Percentiles rank a stretch among this genome's conserved stretches.
Evolutionary conservation across 1,140 invertebrate genomes (phyloP).

Genomic region (Bemisia tabaci): DNA sequence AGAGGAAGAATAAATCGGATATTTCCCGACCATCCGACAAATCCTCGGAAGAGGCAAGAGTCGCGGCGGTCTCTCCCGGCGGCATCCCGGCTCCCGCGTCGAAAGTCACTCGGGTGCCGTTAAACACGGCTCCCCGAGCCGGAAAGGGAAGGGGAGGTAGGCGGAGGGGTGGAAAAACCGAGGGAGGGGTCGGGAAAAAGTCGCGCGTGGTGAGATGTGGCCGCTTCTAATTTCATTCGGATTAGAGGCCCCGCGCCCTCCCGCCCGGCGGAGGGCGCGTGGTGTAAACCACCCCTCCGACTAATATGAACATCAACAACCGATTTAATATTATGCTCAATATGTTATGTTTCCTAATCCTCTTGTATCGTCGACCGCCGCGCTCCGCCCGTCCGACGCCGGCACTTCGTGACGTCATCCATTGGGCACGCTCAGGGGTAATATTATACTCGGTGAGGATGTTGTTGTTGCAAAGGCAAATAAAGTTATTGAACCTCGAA

Average conservation of each 20-base stretch:
- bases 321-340: not conserved
- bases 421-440: too few relatives aligned
- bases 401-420: not conserved
- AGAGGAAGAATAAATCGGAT: too few relatives aligned
- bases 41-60: too few relatives aligned
- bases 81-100: too few relatives aligned
- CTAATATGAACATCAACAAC: not conserved
- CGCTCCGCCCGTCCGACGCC: too few relatives aligned
- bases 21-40: too few relatives aligned
- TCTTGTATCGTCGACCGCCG: not conserved
- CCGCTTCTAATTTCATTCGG: not conserved
- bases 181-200: not conserved
- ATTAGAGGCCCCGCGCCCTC: not conserved
- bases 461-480: too few relatives aligned
- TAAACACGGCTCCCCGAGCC: too few relatives aligned
- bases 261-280: not conserved
- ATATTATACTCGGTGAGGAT: too few relatives aligned
- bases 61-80: too few relatives aligned
- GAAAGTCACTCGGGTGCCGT: too few relatives aligned
- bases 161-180: not conserved
- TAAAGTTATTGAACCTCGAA: too few relatives aligned
- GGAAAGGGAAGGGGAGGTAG: conserved; percentile 2
- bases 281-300: not conserved
- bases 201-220: not conserved
- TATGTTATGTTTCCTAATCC: not conserved